phyloP scores from a whole-genome alignment of 1,140 invertebrate genomes.

The Littorina saxatilis region DNA sequence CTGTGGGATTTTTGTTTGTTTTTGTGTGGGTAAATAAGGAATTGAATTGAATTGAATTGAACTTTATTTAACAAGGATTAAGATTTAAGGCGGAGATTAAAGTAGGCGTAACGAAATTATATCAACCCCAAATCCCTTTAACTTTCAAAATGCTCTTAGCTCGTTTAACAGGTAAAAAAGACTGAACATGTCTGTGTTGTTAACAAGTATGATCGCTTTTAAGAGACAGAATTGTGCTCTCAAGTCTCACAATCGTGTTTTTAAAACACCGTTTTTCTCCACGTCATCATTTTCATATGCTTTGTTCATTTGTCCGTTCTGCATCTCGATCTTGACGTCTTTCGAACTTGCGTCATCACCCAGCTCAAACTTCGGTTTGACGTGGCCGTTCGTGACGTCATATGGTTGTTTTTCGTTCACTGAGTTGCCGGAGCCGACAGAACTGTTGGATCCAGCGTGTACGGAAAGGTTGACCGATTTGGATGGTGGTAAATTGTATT shows the following conservation, averaged over 20 bases:
- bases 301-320: neutral
- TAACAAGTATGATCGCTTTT: too few species aligned
- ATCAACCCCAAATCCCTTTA: too few species aligned
- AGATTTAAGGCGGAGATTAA: too few species aligned
- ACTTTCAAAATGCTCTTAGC: too few species aligned
- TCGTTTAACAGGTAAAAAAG: too few species aligned
- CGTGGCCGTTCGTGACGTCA: neutral
- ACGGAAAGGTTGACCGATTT: neutral
- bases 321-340: neutral
- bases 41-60: too few species aligned
- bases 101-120: too few species aligned
- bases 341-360: neutral
- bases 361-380: neutral
- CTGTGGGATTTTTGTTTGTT: too few species aligned
- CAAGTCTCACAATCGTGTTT: conserved; percentile 11
- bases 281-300: neutral
- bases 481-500: neutral
- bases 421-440: neutral
- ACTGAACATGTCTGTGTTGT: too few species aligned
- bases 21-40: too few species aligned
- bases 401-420: neutral
- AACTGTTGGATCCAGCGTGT: neutral
- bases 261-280: neutral
- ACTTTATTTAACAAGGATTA: too few species aligned
- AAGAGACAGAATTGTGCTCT: too few species aligned